Percentiles rank a stretch among this genome's conserved stretches.
These are phyloP conservation scores for Gastracanthus pulcherrimus DNA, from an alignment of 2,888 invertebrate species.

Conservation along the genomic window DNA sequence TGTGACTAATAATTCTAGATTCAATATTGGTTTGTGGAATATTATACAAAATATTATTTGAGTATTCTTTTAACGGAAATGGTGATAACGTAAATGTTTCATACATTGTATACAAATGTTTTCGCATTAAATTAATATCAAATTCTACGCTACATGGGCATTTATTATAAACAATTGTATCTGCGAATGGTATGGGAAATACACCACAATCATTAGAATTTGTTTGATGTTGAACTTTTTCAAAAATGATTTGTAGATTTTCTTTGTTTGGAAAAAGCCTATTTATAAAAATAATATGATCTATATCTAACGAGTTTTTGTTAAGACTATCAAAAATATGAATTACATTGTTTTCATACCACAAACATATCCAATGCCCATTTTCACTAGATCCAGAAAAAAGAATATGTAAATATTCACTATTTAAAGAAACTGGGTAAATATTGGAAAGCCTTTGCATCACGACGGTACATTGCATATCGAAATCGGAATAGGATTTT, in stretches of 20 bases:
- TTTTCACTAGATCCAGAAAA: background rate
- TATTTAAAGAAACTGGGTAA: background rate
- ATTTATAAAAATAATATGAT: no score
- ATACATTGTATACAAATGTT: background rate
- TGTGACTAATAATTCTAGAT: background rate
- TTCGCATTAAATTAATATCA: background rate
- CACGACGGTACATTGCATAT: no score
- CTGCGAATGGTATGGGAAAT: no score
- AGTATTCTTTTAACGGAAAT: background rate
- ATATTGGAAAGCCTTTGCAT: no score
- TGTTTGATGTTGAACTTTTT: conserved; percentile 27
- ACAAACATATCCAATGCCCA: no score
- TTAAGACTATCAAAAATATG: conserved; percentile 11
- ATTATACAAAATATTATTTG: background rate
- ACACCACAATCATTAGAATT: no score
- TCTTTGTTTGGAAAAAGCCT: no score
- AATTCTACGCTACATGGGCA: conserved; percentile 4
- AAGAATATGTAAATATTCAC: no score
- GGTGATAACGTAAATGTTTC: background rate
- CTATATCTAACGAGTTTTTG: no score
- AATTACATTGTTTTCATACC: background rate
- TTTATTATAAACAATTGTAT: background rate
- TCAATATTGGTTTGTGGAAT: background rate
- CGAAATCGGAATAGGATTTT: no score
- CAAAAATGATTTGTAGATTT: conserved; percentile 6